A percentile compares a stretch with the other conserved stretches of the same genome.
Conservation (phyloP, 1,140 invertebrate species). For the Helicoverpa zea region DNA sequence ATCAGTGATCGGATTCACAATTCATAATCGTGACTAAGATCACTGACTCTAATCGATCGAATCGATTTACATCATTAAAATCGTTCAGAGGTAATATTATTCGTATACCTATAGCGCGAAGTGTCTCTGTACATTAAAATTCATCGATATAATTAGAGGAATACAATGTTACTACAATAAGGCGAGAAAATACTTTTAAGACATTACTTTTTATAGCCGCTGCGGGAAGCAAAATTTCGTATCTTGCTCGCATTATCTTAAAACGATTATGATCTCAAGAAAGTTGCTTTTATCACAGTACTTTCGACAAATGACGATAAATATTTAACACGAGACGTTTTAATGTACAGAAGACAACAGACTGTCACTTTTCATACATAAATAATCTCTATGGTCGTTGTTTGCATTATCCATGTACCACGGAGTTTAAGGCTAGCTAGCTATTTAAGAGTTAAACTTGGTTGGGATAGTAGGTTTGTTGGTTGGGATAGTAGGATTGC, state of each 20-base stretch:
- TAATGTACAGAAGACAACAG: constrained; percentile 25
- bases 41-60: constrained; percentile 57
- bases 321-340: constrained; percentile 17
- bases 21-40: constrained; percentile 76
- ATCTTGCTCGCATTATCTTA: constrained; percentile 1
- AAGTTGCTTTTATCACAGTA: constrained; percentile 14
- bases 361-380: constrained; percentile 18
- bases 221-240: constrained; percentile 8
- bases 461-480: constrained; percentile 50
- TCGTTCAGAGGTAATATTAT: constrained; percentile 53
- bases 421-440: background rate
- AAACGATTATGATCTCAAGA: constrained; percentile 21
- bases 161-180: background rate
- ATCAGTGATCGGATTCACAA: constrained; percentile 79
- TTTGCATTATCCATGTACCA: constrained; percentile 23
- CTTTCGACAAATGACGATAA: constrained; percentile 7
- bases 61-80: constrained; percentile 21
- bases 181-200: background rate
- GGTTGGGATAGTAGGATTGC: constrained; percentile 60
- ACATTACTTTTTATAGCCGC: constrained; percentile 3
- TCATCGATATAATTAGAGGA: constrained; percentile 17
- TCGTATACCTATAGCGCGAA: constrained; percentile 48
- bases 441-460: constrained; percentile 38
- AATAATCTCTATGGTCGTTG: constrained; percentile 32
- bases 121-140: constrained; percentile 47